These are phyloP conservation scores for Orbicella faveolata DNA, from an alignment of 64 coral and sea anemone species.

Conservation along the genomic window DNA sequence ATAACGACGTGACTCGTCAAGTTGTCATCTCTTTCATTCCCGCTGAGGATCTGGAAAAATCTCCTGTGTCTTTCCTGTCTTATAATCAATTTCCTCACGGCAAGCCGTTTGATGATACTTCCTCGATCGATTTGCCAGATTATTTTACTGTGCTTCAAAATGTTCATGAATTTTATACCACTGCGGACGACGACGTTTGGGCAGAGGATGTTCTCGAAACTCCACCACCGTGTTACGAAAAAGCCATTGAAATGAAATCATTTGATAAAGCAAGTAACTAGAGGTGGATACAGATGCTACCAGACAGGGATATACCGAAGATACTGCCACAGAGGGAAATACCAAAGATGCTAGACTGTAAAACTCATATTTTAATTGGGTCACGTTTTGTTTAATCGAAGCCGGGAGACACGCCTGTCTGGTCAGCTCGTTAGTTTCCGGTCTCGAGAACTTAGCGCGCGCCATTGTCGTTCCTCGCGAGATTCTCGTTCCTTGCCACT, in stretches of 20 bases:
- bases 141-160: constrained; percentile 24
- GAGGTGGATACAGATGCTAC: not conserved
- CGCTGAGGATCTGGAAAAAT: not conserved
- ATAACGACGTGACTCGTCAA: not conserved
- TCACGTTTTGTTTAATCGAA: too few relatives aligned
- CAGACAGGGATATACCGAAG: not conserved
- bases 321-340: not conserved
- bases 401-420: too few relatives aligned
- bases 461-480: too few relatives aligned
- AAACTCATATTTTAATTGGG: not conserved
- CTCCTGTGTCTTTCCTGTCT: not conserved
- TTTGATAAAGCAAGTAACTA: not conserved
- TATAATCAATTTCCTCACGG: not conserved
- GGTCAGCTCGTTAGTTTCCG: too few relatives aligned
- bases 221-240: not conserved
- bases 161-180: not conserved
- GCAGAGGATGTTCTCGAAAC: not conserved
- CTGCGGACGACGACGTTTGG: not conserved
- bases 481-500: too few relatives aligned
- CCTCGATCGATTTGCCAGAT: constrained; percentile 15
- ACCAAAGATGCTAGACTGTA: not conserved
- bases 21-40: not conserved
- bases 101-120: not conserved
- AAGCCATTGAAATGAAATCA: not conserved
- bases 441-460: too few relatives aligned